Percentiles rank a stretch among this genome's conserved stretches.
phyloP scores from a whole-genome alignment of 92 coral and sea anemone species.

The Umimayanthus kanabou region DNA sequence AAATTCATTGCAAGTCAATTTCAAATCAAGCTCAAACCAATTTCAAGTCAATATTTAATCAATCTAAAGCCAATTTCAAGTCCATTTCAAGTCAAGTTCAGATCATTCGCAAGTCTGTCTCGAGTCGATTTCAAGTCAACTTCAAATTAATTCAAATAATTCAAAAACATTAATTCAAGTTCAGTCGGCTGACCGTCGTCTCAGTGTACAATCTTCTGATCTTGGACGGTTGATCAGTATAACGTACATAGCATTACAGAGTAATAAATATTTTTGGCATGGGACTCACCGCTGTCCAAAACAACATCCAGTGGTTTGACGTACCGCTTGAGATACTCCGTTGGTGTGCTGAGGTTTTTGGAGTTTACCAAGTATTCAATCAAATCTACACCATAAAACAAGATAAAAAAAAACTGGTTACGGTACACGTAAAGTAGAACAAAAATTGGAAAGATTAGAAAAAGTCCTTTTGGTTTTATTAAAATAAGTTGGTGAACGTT shows the following conservation, averaged over 20 bases:
- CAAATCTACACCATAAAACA: conserved; percentile 57
- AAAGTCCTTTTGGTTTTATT: background rate
- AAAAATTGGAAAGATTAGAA: background rate
- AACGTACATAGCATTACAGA: too few species aligned
- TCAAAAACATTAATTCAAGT: too few species aligned
- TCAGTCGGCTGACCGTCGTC: background rate
- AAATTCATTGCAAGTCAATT: too few species aligned
- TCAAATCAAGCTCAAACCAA: too few species aligned
- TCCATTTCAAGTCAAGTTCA: too few species aligned
- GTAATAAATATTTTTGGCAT: background rate
- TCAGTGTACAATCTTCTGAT: background rate
- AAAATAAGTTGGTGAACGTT: too few species aligned
- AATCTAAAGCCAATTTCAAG: too few species aligned
- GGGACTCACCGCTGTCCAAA: conserved; percentile 87
- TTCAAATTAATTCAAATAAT: too few species aligned
- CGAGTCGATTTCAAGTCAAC: too few species aligned
- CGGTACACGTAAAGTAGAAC: background rate
- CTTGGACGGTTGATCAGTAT: background rate
- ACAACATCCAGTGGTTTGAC: conserved; percentile 83
- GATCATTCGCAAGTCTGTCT: too few species aligned
- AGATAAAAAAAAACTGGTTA: background rate
- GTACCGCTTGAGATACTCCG: conserved; percentile 79
- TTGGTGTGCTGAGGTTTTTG: conserved; percentile 91
- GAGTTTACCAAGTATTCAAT: conserved; percentile 82
- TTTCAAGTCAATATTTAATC: too few species aligned